Evolutionary conservation across 2,797 vertebrate genomes (phyloP), one percentile per base, ranked within the genome.

Genomic region (Sebastolobus altivelis): DNA sequence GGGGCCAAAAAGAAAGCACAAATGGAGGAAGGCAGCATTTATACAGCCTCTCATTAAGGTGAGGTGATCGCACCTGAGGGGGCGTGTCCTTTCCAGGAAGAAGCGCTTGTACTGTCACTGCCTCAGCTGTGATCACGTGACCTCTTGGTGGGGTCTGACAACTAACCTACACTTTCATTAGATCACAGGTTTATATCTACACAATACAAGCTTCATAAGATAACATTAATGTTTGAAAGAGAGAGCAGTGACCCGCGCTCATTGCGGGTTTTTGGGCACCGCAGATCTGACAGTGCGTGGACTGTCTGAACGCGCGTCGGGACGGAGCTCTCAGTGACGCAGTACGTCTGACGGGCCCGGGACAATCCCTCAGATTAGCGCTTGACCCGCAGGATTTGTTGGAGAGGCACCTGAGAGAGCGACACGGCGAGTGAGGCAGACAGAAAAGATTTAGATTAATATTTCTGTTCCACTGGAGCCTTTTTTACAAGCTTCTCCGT

Each of bases 331-430:
- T 83, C 61, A 10, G 82, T 69, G 84, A 77, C 85, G 83, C 66
- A 79, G 59, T 40, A 2, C 58, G 8, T 52, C 67, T 18, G 20
- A 29, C 60, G 72, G 35, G 55, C 65, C 69, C 4, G 38, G 55
- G 55, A 83, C 89, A 89, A 88, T 89, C 88, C 88, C 27, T 43
- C 84, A 86, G 93, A 94, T 94, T 94, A 95, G 83, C 71, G 84
- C 81, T 40, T 88, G 88, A 90, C 80, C 76, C 62, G 77, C 65
- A 66, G 93, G 93, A 94, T 93, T 93, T 92, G 77, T 87, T 68
- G 49, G 63, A 67, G 68, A 65, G 80, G 74, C 82, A 87, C 77
- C 75, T 81, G 87, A 71, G 68, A 6, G 61, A 63, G 37, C 38
- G 54, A 49, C 18, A 13, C 75, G 12, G 3, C 38, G 60, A 65